Evolutionary conservation across 2,797 vertebrate genomes (phyloP).

Genomic region (Gallinago solitaria): DNA sequence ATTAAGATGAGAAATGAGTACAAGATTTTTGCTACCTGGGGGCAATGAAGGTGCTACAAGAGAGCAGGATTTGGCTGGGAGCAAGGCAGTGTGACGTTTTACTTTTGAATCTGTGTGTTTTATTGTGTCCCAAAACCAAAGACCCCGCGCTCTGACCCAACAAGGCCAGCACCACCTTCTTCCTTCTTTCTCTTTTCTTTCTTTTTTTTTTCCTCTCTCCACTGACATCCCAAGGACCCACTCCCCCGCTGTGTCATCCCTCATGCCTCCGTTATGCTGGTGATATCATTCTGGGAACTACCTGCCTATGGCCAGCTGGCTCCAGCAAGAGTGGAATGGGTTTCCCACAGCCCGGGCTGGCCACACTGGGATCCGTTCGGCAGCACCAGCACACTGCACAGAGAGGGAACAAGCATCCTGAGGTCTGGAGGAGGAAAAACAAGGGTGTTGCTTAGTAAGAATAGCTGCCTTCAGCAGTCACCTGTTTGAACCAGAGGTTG

Average conservation of each 20-base stretch:
- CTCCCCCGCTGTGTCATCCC: background rate
- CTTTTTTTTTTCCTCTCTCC: background rate
- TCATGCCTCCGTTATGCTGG: fast-evolving
- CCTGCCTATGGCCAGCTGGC: fast-evolving
- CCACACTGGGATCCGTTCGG: fast-evolving
- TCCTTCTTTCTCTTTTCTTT: background rate
- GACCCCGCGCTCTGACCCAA: fast-evolving
- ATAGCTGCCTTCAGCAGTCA: background rate
- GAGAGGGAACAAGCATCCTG: background rate
- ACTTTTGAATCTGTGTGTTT: background rate
- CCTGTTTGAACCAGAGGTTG: background rate
- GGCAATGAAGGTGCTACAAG: fast-evolving
- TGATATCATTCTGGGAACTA: background rate
- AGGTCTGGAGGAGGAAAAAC: background rate
- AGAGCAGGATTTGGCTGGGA: background rate
- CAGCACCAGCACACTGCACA: fast-evolving
- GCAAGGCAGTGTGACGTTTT: background rate
- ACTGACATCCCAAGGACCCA: background rate
- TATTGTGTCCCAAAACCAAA: background rate
- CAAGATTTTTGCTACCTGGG: background rate
- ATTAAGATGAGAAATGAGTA: background rate
- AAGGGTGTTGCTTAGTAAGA: background rate
- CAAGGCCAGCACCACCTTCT: background rate
- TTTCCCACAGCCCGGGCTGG: background rate
- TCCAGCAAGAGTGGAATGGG: background rate